A percentile compares a stretch with the other conserved stretches of the same genome.
phyloP scores from a whole-genome alignment of 2,113 vertebrate genomes.

The Pterocles gutturalis region DNA sequence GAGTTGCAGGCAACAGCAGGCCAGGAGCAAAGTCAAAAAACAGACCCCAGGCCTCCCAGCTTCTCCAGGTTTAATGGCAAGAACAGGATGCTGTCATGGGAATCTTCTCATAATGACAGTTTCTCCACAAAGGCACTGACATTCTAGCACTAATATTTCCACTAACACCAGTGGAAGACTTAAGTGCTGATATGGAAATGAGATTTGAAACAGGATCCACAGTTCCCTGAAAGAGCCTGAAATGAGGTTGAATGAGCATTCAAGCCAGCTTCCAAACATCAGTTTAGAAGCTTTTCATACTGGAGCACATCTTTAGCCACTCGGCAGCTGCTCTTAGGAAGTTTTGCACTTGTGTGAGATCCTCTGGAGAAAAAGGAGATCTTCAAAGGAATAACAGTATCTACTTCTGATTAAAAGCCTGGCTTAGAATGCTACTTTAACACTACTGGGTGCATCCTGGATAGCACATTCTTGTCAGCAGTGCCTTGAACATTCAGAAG shows the following conservation, averaged over 20 bases:
- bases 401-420: constrained; percentile 26
- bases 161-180: background rate
- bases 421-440: constrained; percentile 1
- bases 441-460: background rate
- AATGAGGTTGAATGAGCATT: background rate
- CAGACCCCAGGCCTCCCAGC: background rate
- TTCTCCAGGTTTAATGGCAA: background rate
- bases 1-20: background rate
- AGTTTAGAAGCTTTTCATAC: background rate
- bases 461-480: background rate
- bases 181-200: background rate
- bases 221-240: background rate
- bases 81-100: background rate
- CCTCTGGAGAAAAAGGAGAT: constrained; percentile 1
- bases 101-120: background rate
- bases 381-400: constrained; percentile 22
- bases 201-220: background rate
- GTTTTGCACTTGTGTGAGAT: background rate
- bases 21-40: background rate
- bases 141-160: background rate
- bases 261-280: background rate
- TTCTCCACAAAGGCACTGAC: background rate
- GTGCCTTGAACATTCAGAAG: background rate
- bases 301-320: background rate
- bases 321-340: background rate